Base-by-base conservation (phyloP, 2,888 invertebrate species). In the Pimpla rufipes region DNA sequence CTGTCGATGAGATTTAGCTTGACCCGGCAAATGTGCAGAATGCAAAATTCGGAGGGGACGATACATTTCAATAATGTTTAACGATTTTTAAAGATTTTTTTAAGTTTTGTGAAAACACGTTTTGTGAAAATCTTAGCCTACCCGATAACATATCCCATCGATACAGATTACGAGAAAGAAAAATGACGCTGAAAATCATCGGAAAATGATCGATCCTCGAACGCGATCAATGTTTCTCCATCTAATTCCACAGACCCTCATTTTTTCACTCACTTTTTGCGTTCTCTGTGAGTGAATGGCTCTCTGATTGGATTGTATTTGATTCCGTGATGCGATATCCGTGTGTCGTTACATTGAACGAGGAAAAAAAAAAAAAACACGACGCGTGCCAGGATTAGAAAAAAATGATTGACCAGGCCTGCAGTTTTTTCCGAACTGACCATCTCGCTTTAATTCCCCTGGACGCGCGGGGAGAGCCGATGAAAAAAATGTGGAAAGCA, bases 391-490 rank as follows among this genome's bases (percentile, higher is more conserved):
- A 47, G 21, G n/a, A 21, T 78, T 16, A 11, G 10, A 62, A 59
- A 37, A 77, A 68, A 77, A 64, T 70, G 75, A 42, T 29, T 45
- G 13, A 0, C 4, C 50, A 16, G 2, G 59, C 45, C 7, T 42
- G 55, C 11, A 37, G n/a, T 6, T 81, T 76, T 68, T 55, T 45
- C 23, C 16, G 10, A 45, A 71, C 67, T 66, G 75, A 73, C 78
- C 84, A 77, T 81, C 75, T 81, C 86, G 79, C 57, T 86, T 86
- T 83, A 74, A 83, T 68, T 79, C 77, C 66, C 45, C 52, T 18
- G 42, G 21, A 29, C 40, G 35, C 40, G 35, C 47, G 29, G 45
- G 23, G 42, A 50, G 57, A 40, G 13, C 13, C 8, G 21, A 47
- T 16, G 11, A 67, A 67, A 68, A 79, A 79, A 83, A 75, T 76